These are phyloP conservation scores for Jacana jacana DNA, from an alignment of 2,113 vertebrate species.

Conservation along the genomic window DNA sequence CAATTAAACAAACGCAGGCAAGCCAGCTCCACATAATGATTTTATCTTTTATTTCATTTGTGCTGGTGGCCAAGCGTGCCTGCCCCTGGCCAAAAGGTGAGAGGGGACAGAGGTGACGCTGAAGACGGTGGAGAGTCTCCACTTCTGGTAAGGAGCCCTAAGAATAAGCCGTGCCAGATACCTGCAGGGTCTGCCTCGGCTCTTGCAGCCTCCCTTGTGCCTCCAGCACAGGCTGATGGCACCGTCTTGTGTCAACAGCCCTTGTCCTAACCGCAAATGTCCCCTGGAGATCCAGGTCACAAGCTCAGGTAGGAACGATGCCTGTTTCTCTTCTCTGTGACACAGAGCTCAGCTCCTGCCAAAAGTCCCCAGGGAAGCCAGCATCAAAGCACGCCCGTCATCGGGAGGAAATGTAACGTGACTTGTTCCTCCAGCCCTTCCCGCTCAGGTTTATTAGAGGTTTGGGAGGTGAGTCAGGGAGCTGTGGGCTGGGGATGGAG, in stretches of 20 bases:
- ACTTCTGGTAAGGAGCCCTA: background rate
- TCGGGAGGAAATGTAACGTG: background rate
- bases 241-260: background rate
- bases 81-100: background rate
- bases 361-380: background rate
- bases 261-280: background rate
- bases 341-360: background rate
- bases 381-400: background rate
- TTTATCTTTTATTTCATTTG: background rate
- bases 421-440: slow-evolving; percentile 20
- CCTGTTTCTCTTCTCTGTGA: background rate
- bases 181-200: background rate
- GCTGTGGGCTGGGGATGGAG: background rate
- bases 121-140: background rate
- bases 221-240: background rate
- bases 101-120: background rate
- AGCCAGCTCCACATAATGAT: background rate
- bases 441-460: background rate
- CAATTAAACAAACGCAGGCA: background rate
- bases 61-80: background rate
- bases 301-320: background rate
- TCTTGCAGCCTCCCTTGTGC: background rate
- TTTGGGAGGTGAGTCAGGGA: slow-evolving; percentile 33
- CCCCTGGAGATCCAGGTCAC: background rate
- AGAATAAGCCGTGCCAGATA: background rate